Evolutionary conservation across 2,113 vertebrate species (phyloP).

Genomic region (Dicerorhinus sumatrensis): DNA sequence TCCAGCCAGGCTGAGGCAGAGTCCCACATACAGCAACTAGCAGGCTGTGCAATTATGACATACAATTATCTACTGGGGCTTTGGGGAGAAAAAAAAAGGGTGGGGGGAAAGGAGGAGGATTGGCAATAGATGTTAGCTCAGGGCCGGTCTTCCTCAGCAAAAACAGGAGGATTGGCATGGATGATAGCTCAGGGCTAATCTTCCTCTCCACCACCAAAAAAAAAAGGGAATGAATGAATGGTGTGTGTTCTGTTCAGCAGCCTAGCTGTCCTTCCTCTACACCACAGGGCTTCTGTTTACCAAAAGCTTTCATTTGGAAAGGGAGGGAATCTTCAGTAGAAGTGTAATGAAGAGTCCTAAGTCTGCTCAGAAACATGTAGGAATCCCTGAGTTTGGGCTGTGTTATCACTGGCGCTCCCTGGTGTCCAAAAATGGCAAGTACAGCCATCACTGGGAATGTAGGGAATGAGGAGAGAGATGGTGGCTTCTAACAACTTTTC

Average conservation of each 20-base stretch:
- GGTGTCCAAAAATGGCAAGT: slow-evolving; percentile 62
- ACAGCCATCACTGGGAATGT: neutral
- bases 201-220: no score
- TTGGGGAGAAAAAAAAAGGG: no score
- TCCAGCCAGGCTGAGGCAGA: no score
- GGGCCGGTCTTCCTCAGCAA: no score
- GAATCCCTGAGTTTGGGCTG: neutral
- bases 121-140: no score
- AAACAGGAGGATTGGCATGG: no score
- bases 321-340: neutral
- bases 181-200: no score
- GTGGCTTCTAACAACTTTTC: neutral
- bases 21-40: no score
- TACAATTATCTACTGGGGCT: no score
- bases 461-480: neutral
- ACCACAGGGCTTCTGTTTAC: neutral
- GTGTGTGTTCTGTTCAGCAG: neutral
- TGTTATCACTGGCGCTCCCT: slow-evolving; percentile 59
- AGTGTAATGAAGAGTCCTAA: neutral
- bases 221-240: neutral
- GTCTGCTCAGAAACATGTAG: slow-evolving; percentile 12
- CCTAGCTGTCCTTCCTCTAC: neutral
- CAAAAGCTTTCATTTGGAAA: slow-evolving; percentile 46
- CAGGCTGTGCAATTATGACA: no score
- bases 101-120: no score